phyloP scores from a whole-genome alignment of 1,140 invertebrate genomes.

The Tetragnatha versicolor region DNA sequence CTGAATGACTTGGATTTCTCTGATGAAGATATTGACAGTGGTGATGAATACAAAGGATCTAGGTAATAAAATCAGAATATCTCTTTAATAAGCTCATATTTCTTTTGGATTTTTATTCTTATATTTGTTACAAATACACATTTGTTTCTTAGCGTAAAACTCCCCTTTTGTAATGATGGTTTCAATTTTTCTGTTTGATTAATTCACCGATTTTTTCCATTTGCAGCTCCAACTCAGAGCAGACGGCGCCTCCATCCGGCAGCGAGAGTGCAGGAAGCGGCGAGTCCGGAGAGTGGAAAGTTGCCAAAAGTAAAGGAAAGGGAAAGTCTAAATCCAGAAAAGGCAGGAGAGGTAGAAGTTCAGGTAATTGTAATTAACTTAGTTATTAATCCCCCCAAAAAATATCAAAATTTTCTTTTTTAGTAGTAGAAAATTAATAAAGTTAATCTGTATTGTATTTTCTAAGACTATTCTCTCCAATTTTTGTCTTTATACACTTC shows the following conservation, averaged over 20 bases:
- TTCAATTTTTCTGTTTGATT: not conserved
- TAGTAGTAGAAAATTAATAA: not conserved
- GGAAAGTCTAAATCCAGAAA: not conserved
- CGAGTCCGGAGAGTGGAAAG: conserved; percentile 52
- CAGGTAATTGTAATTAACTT: not conserved
- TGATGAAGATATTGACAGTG: conserved; percentile 74
- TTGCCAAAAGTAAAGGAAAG: conserved; percentile 38
- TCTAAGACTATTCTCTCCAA: too few relatives aligned
- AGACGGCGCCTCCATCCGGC: conserved; percentile 1
- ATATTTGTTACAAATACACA: not conserved
- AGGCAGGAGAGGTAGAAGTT: conserved; percentile 9
- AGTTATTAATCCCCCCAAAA: not conserved
- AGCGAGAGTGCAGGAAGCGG: conserved; percentile 33
- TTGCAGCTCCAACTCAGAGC: conserved; percentile 18
- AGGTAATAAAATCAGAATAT: conserved; percentile 62
- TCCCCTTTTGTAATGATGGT: not conserved
- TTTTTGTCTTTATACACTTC: too few relatives aligned
- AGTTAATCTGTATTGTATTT: too few relatives aligned
- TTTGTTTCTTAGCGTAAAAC: not conserved
- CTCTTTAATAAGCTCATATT: not conserved
- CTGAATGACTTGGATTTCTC: conserved; percentile 82
- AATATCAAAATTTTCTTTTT: not conserved
- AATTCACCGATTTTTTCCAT: not conserved
- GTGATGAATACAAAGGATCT: conserved; percentile 81
- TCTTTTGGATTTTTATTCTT: not conserved